Evolutionary conservation across 2,888 invertebrate genomes (phyloP).

Genomic region (Eristalis arbustorum): DNA sequence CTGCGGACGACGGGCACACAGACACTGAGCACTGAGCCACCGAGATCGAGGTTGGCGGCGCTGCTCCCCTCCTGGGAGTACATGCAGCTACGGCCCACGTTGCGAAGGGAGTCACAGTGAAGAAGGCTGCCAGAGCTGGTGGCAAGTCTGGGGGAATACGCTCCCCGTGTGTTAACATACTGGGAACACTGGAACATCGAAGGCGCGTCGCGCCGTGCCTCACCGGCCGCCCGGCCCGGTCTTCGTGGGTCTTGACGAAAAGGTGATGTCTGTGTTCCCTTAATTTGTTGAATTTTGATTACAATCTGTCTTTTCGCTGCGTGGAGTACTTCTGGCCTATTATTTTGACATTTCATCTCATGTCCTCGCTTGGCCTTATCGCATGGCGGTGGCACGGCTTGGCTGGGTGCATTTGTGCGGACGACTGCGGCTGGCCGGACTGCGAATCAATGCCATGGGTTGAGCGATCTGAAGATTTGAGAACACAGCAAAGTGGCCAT

Average conservation of each 20-base stretch:
- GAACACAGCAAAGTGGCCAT: conserved; percentile 1
- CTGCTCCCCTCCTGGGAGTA: conserved; percentile 63
- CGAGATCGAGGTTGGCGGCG: neutral
- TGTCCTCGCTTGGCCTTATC: conserved; percentile 57
- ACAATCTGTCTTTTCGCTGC: conserved; percentile 73
- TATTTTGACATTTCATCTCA: conserved; percentile 71
- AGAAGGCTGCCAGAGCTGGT: conserved; percentile 48
- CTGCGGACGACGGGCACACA: conserved; percentile 49
- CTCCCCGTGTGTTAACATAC: conserved; percentile 59
- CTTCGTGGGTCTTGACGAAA: conserved; percentile 59
- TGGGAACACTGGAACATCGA: conserved; percentile 44
- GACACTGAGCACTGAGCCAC: neutral
- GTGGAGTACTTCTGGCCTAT: conserved; percentile 71
- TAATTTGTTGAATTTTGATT: conserved; percentile 74
- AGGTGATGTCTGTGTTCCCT: conserved; percentile 74
- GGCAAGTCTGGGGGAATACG: conserved; percentile 46
- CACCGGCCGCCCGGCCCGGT: neutral
- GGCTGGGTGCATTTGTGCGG: neutral
- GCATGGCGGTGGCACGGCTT: conserved; percentile 6
- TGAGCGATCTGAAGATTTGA: neutral
- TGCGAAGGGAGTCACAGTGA: conserved; percentile 44
- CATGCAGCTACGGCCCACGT: conserved; percentile 29
- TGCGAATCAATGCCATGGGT: neutral
- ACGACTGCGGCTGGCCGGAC: neutral
- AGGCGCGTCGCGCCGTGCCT: neutral